phyloP scores from a whole-genome alignment of 1,140 invertebrate genomes.

The Drosophila melanica region DNA sequence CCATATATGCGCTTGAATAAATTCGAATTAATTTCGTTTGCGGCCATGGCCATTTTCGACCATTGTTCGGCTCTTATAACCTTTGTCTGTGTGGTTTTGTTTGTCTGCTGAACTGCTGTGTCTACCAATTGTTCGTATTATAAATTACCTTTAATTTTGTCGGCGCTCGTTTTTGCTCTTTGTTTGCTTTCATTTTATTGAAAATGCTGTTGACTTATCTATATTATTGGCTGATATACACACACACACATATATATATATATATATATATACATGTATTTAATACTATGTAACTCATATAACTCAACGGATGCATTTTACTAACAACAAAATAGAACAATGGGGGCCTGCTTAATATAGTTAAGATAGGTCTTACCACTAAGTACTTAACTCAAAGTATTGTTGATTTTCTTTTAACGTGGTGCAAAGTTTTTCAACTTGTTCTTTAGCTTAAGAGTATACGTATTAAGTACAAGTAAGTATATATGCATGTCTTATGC shows the following conservation, averaged over 20 bases:
- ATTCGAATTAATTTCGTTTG: neutral
- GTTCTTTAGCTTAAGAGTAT: conserved; percentile 11
- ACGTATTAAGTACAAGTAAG: conserved; percentile 2
- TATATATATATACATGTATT: conserved; percentile 21
- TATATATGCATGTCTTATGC: conserved; percentile 39
- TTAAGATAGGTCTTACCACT: conserved; percentile 13
- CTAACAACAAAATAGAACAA: conserved; percentile 19
- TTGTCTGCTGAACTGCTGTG: conserved; percentile 5
- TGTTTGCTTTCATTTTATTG: conserved; percentile 65
- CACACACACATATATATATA: conserved; percentile 26
- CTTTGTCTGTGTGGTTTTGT: conserved; percentile 14
- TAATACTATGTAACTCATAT: conserved; percentile 36
- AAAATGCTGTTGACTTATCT: conserved; percentile 61
- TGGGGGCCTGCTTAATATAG: conserved; percentile 10
- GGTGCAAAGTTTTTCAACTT: conserved; percentile 15
- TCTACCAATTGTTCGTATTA: conserved; percentile 32
- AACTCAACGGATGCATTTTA: conserved; percentile 22
- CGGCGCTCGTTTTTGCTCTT: conserved; percentile 46
- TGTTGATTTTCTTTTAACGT: conserved; percentile 1
- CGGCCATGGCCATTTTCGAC: neutral
- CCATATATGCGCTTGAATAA: neutral
- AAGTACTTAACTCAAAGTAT: conserved; percentile 13
- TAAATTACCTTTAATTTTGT: conserved; percentile 61
- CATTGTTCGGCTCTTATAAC: conserved; percentile 2
- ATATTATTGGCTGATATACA: conserved; percentile 52